These are phyloP conservation scores for Chiloscyllium punctatum DNA, from an alignment of 2,797 vertebrate genomes.

Conservation along the genomic window DNA sequence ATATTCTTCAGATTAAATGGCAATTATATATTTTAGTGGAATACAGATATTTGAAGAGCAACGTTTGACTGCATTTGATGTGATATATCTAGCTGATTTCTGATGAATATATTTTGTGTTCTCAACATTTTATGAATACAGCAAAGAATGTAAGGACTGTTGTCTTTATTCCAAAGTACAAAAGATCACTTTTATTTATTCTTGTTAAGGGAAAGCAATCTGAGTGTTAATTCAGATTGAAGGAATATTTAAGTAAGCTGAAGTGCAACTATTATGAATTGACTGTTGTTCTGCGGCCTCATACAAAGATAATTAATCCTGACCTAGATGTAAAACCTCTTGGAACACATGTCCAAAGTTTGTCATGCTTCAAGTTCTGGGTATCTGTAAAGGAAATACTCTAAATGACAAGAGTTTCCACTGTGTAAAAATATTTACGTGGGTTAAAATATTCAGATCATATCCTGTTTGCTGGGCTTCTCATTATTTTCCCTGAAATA, in stretches of 20 bases:
- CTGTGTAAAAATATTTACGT: conserved; percentile 30
- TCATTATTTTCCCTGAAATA: not conserved
- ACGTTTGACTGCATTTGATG: not conserved
- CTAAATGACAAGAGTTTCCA: not conserved
- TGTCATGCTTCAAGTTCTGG: not conserved
- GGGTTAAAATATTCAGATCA: conserved; percentile 23
- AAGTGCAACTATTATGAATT: not conserved
- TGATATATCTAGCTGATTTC: not conserved
- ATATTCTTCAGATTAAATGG: not conserved
- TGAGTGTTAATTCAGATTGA: not conserved
- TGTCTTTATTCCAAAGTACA: not conserved
- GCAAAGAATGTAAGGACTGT: not conserved
- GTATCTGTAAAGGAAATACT: not conserved
- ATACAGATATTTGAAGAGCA: not conserved
- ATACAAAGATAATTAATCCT: not conserved
- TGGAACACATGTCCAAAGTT: not conserved
- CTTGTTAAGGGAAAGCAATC: not conserved
- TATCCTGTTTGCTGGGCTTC: not conserved
- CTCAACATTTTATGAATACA: not conserved
- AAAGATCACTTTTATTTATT: not conserved
- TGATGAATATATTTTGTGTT: not conserved
- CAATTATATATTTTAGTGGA: not conserved
- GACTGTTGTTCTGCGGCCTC: not conserved
- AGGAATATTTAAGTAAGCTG: not conserved
- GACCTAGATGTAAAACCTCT: not conserved